Conservation (phyloP, 2,888 invertebrate genomes). For the Diarsia mendica region DNA sequence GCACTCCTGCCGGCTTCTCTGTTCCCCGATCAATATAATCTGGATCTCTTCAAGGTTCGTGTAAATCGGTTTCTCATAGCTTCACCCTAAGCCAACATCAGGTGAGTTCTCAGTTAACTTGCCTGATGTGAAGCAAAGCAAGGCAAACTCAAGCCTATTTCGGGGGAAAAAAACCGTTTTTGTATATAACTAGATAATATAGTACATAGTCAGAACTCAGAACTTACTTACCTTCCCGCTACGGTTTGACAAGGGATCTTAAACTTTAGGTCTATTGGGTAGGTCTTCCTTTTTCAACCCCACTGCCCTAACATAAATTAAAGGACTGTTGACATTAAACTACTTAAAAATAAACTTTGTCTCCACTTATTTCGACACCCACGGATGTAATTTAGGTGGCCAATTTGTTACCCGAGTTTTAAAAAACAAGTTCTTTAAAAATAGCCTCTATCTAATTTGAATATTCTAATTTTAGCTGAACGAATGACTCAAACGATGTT, state of each 20-base stretch:
- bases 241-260: background rate
- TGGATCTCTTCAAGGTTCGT: background rate
- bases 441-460: slow-evolving; percentile 24
- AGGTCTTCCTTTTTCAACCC: background rate
- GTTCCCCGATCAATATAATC: background rate
- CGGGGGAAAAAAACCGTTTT: background rate
- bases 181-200: too few relatives aligned
- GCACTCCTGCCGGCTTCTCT: background rate
- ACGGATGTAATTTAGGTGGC: slow-evolving; percentile 25
- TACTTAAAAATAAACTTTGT: background rate
- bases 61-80: background rate
- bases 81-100: background rate
- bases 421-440: slow-evolving; percentile 17
- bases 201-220: too few relatives aligned
- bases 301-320: background rate
- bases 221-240: too few relatives aligned
- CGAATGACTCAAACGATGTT: slow-evolving; percentile 9
- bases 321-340: background rate
- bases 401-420: slow-evolving; percentile 15
- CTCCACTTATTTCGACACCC: background rate
- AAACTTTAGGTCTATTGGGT: background rate
- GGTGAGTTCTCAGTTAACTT: background rate
- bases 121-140: too few relatives aligned
- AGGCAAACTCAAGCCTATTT: background rate
- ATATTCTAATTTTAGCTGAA: slow-evolving; percentile 46